A percentile compares a stretch with the other conserved stretches of the same genome.
These are phyloP conservation scores for Pungitius pungitius DNA, from an alignment of 2,113 vertebrate genomes.

Conservation along the genomic window DNA sequence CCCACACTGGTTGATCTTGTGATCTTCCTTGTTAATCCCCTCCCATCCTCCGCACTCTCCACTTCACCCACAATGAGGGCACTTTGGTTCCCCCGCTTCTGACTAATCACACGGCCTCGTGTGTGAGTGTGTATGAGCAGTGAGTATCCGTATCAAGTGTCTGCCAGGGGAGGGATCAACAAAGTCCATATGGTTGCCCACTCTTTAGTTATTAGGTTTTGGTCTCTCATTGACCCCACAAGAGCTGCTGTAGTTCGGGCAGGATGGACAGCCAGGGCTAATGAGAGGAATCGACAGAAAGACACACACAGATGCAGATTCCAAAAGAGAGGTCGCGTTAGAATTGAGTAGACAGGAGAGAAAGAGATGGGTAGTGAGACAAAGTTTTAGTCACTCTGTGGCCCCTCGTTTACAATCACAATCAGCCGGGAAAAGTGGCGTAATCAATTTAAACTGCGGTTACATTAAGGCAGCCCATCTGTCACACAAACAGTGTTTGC, in stretches of 20 bases:
- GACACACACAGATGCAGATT: background rate
- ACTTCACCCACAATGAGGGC: constrained; percentile 40
- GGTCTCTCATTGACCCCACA: constrained; percentile 17
- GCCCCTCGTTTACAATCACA: constrained; percentile 27
- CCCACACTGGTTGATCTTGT: constrained; percentile 26
- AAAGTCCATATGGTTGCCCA: constrained; percentile 36
- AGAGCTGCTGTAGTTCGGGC: background rate
- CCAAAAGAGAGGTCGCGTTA: constrained; percentile 15
- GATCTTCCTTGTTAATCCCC: background rate
- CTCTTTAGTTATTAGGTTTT: constrained; percentile 32
- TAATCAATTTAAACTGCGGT: constrained; percentile 63
- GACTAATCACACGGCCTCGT: constrained; percentile 42
- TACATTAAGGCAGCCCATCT: constrained; percentile 45
- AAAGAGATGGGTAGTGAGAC: constrained; percentile 10
- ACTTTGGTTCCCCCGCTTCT: constrained; percentile 54
- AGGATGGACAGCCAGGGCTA: background rate
- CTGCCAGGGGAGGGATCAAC: constrained; percentile 20
- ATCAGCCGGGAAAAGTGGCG: constrained; percentile 51
- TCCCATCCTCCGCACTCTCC: constrained; percentile 14
- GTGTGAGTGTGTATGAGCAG: constrained; percentile 17
- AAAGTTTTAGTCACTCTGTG: constrained; percentile 46
- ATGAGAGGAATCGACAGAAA: constrained; percentile 10
- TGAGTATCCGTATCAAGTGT: constrained; percentile 40
- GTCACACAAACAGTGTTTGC: constrained; percentile 42
- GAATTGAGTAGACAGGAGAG: constrained; percentile 12